Conservation (phyloP, 2,113 vertebrate genomes). For the Microcebus lehilahytsara region DNA sequence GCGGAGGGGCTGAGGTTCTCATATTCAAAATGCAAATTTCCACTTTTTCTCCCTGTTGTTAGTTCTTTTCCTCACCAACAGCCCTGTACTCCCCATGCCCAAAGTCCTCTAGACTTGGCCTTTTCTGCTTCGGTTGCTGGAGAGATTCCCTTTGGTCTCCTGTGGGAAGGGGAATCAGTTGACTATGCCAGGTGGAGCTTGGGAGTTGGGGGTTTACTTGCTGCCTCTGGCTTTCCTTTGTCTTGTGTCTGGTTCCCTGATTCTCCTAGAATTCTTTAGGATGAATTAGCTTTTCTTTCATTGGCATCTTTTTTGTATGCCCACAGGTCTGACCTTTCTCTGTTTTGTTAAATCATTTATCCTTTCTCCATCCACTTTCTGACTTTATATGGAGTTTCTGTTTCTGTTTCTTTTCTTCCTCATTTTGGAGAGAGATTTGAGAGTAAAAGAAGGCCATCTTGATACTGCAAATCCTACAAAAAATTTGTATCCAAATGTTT, state of each 20-base stretch:
- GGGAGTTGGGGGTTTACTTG: not conserved
- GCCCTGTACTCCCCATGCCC: not conserved
- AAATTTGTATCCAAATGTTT: conserved; percentile 51
- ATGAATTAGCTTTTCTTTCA: not conserved
- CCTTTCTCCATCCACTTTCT: not conserved
- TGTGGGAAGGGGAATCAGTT: not conserved
- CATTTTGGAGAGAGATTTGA: conserved; percentile 47
- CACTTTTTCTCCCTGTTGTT: not conserved
- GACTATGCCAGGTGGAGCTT: not conserved
- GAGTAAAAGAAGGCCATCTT: conserved; percentile 25
- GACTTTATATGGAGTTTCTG: conserved; percentile 57
- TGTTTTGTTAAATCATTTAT: conserved; percentile 20
- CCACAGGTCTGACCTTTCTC: conserved; percentile 30
- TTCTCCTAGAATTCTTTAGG: not conserved
- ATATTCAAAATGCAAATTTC: not conserved
- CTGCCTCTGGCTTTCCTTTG: not conserved
- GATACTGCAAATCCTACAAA: conserved; percentile 11
- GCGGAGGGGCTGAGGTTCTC: not conserved
- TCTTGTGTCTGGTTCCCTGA: not conserved
- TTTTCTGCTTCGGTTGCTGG: not conserved
- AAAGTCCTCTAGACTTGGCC: not conserved
- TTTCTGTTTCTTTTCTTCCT: conserved; percentile 33
- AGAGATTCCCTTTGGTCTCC: not conserved
- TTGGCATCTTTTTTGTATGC: not conserved
- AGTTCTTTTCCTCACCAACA: not conserved